These are phyloP conservation scores for Diaphora mendica DNA, from an alignment of 2,888 invertebrate genomes.

Conservation along the genomic window DNA sequence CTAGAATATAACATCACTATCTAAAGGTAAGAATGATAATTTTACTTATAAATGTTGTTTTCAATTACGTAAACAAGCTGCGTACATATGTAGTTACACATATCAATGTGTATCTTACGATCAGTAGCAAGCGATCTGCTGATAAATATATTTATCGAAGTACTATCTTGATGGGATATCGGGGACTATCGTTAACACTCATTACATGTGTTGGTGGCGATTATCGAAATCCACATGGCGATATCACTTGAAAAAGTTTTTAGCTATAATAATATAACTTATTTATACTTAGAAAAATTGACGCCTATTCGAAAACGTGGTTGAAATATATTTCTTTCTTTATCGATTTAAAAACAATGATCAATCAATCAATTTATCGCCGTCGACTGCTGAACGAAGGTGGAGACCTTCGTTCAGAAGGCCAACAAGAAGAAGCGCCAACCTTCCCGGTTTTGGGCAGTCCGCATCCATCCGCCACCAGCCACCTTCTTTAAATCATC, in stretches of 20 bases:
- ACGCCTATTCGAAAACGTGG: neutral
- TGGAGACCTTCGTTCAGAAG: too few relatives aligned
- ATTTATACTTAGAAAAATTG: neutral
- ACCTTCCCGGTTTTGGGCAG: too few relatives aligned
- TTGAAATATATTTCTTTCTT: too few relatives aligned
- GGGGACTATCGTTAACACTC: conserved; percentile 37
- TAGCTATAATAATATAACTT: neutral
- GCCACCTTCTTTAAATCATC: too few relatives aligned
- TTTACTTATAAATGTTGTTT: neutral
- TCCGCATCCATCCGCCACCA: too few relatives aligned
- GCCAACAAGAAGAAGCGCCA: too few relatives aligned
- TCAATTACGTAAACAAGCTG: conserved; percentile 1
- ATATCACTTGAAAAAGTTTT: conserved; percentile 3
- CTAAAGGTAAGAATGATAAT: neutral
- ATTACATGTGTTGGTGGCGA: conserved; percentile 41
- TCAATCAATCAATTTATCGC: too few relatives aligned
- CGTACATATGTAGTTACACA: conserved; percentile 1
- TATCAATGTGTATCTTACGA: conserved; percentile 37
- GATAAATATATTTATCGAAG: conserved; percentile 39
- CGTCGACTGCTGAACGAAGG: too few relatives aligned
- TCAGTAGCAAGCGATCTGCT: conserved; percentile 47
- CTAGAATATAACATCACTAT: neutral
- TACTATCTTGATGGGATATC: conserved; percentile 35
- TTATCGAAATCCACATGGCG: conserved; percentile 33
- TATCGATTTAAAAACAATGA: too few relatives aligned